Base-by-base conservation (phyloP, 2,113 vertebrate genomes). In the Eptesicus fuscus region DNA sequence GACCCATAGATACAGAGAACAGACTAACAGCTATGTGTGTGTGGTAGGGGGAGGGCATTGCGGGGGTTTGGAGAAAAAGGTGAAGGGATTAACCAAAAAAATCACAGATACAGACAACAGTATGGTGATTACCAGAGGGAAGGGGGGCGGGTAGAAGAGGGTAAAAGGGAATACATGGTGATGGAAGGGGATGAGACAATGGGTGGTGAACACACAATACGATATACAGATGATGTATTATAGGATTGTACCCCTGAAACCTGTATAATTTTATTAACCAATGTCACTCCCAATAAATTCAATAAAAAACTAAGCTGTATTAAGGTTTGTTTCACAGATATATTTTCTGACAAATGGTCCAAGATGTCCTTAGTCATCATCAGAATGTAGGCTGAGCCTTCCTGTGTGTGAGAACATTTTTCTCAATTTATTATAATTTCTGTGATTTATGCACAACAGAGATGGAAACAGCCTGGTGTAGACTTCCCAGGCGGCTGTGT, bases 381-480 rank as follows among this genome's bases (percentile, higher is more conserved):
- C 30, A 59, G 73, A 94, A 94, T 88, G 69, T 65, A 83, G 91
- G 83, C 16, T 84, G 56, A 83, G 51, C 28, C 77, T 91, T 32
- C 73, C 7, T 93, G 42, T 96, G 88, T 90, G 30, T 65, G 79
- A 96, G 92, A 91, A 93, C 83, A 96, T 86, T 93, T 88, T 94
- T 83, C 94, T 95, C 70, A 56, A 83, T 86, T 93, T 95, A 95
- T 96, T 95, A 88, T 96, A 96, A 98, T 97, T 96, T 93, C 89
- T 80, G 87, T 91, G 88, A 95, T 96, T 98, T 96, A 96, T 97
- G 97, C 95, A 96, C 71, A 98, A 92, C 95, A 96, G 86, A 1
- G 0, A 85, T 44, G 94, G 84, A 94, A 96, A 83, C 90, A 96
- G 94, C 90, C 71, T 73, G 95, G 91, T 95, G 96, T 90, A 91